Evolutionary conservation across 2,888 invertebrate species (phyloP).

Genomic region (Limnephilus auricula): DNA sequence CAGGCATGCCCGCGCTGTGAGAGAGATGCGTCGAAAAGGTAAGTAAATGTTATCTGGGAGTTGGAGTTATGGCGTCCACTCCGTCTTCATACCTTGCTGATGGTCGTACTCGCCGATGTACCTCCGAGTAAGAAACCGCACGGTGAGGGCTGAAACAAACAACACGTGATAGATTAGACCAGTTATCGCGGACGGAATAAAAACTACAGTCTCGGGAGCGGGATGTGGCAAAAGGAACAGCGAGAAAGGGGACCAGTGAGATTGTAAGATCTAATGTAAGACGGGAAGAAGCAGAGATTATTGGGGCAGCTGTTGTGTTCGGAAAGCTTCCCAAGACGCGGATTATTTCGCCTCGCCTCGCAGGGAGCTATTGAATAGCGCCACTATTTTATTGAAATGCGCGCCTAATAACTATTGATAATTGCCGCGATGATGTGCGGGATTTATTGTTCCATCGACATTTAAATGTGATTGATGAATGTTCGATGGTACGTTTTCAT

Average conservation of each 20-base stretch:
- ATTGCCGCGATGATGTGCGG: neutral
- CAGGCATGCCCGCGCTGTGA: too few relatives aligned
- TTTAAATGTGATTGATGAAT: neutral
- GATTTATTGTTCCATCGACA: neutral
- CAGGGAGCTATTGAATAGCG: neutral
- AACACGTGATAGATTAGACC: constrained; percentile 47
- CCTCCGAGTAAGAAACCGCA: constrained; percentile 93
- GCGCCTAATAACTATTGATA: neutral
- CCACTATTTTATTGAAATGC: neutral
- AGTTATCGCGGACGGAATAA: neutral
- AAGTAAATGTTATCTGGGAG: constrained; percentile 21
- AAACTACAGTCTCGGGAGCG: neutral
- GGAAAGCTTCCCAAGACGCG: neutral
- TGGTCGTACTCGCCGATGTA: constrained; percentile 98
- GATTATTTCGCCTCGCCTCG: neutral
- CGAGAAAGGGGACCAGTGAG: neutral
- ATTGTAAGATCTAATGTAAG: neutral
- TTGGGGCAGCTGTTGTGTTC: neutral
- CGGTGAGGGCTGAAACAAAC: constrained; percentile 84
- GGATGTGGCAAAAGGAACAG: neutral
- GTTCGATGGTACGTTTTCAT: neutral
- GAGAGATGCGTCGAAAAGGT: constrained; percentile 11
- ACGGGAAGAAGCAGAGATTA: neutral
- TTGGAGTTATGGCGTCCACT: neutral
- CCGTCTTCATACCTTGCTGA: constrained; percentile 84